Evolutionary conservation across 2,113 vertebrate genomes (phyloP), one percentile per base, ranked within the genome.

Genomic region (Synchiropus splendidus): DNA sequence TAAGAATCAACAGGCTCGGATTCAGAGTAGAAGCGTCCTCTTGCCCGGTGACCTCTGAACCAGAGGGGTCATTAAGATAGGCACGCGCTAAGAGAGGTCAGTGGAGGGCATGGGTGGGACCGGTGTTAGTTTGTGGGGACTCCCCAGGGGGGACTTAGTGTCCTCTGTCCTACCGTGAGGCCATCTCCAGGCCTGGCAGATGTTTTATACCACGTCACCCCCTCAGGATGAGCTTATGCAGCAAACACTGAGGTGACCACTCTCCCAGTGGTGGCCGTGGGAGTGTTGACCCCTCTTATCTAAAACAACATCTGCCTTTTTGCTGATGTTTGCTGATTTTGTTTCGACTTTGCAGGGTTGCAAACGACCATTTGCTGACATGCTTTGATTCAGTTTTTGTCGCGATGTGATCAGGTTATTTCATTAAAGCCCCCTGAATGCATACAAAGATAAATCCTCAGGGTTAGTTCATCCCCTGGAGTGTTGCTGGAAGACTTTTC

Each of bases 11-110:
- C 55, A 54, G 50, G 55, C 49, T 49, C 36, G 30, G 40, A 48
- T 27, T 27, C 44, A 47, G 54, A 60, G 61, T 57, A 45, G 70
- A 72, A 61, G 61, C 42, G 47, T 69, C 70, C 57, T 48, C 39
- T 66, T 10, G 32, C 44, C 31, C 8, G 1, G 33, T 53, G 53
- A 13, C 69, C 73, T 77, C 48, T 70, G 67, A 74, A 69, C 58
- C 33, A 6, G 14, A 1, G 46, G 45, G 73, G 73, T 78, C 68
- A 30, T 30, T 27, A 56, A 52, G 48, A 67, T 39, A 74, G 58
- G 44, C 64, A 68, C 64, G 69, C 52, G 77, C 69, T 78, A 52
- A 58, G 58, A 72, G 63, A 62, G 74, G 74, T 70, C 74, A 59
- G 45, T 46, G 52, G 69, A 72, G 67, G 61, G 38, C 44, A 40